Conservation (phyloP, 2,888 invertebrate species). For the Syritta pipiens region DNA sequence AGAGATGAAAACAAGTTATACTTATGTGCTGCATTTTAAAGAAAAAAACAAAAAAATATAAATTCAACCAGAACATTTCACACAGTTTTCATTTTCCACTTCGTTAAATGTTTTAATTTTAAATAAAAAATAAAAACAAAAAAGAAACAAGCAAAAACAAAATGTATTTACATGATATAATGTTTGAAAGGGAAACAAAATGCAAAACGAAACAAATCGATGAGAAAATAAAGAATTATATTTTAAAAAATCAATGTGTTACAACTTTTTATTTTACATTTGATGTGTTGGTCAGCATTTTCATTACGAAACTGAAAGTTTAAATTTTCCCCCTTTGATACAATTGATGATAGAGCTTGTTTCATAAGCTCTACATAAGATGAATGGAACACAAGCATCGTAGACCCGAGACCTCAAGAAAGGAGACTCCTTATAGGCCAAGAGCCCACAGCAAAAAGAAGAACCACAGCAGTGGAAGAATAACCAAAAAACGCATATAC, state of each 20-base stretch:
- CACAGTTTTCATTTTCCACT: conserved; percentile 57
- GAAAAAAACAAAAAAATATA: conserved; percentile 43
- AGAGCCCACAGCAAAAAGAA: no score
- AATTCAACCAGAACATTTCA: conserved; percentile 48
- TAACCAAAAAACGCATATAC: no score
- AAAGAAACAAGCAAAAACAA: conserved; percentile 6
- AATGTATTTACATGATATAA: conserved; percentile 20
- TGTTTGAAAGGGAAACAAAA: conserved; percentile 27
- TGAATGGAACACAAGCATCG: no score
- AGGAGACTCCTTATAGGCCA: no score
- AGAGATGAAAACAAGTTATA: conserved; percentile 15
- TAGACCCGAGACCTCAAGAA: no score
- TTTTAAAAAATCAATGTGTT: conserved; percentile 39
- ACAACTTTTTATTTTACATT: neutral
- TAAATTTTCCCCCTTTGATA: no score
- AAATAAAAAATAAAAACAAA: conserved; percentile 45
- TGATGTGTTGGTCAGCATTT: neutral
- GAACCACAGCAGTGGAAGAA: no score
- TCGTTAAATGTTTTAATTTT: conserved; percentile 52
- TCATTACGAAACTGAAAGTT: neutral
- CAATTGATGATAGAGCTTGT: no score
- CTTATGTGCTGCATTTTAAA: conserved; percentile 67
- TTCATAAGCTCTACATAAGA: no score
- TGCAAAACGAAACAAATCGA: conserved; percentile 47
- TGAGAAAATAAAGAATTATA: conserved; percentile 67